Conservation (phyloP, 2,113 vertebrate species). For the Leiothrix lutea region DNA sequence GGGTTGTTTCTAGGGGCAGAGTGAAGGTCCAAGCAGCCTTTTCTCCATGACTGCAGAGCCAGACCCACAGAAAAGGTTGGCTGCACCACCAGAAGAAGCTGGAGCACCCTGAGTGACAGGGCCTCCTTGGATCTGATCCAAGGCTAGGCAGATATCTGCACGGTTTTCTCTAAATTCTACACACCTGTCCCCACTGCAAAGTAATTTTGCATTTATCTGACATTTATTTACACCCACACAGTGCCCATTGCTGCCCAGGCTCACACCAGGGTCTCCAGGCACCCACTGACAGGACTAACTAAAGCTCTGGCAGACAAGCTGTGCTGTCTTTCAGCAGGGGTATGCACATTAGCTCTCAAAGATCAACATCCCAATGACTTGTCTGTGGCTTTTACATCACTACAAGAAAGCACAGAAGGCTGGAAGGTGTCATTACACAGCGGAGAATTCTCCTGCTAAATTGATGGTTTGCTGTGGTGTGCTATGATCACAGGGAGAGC, state of each 20-base stretch:
- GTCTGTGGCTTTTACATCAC: neutral
- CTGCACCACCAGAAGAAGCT: neutral
- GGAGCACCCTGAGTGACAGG: neutral
- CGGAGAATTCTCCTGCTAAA: neutral
- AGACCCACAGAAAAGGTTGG: accelerated
- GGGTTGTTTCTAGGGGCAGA: neutral
- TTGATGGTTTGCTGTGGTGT: conserved; percentile 29
- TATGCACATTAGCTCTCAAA: neutral
- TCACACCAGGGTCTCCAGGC: neutral
- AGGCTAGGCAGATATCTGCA: neutral
- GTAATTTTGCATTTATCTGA: neutral
- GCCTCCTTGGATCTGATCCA: neutral
- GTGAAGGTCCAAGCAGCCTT: neutral
- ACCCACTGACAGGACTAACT: neutral
- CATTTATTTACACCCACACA: neutral
- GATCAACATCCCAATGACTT: neutral
- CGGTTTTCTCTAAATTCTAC: neutral
- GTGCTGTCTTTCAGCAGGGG: neutral
- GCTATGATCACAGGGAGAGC: neutral
- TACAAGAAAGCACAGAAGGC: neutral
- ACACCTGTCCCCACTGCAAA: neutral
- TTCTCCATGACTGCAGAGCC: neutral
- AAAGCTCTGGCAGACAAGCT: neutral
- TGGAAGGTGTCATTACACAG: conserved; percentile 36
- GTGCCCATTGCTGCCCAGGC: neutral